Conservation (phyloP, 2,797 vertebrate genomes). For the Megalops cyprinoides region DNA sequence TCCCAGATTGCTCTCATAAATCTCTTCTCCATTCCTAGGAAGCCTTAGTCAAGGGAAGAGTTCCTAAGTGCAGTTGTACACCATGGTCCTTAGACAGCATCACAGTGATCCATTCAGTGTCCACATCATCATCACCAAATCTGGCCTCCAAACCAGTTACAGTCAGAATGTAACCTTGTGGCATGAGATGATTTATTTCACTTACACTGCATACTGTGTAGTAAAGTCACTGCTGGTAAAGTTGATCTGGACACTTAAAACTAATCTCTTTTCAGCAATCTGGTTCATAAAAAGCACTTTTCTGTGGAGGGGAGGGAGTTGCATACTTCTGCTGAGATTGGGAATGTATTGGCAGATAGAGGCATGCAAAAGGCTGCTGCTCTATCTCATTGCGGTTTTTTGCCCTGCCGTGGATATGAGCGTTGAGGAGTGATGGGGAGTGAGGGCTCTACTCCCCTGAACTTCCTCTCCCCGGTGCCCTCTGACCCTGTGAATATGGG, state of each 20-base stretch:
- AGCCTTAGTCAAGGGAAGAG: conserved; percentile 32
- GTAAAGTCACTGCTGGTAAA: neutral
- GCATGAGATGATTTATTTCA: neutral
- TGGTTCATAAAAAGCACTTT: neutral
- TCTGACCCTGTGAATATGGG: conserved; percentile 30
- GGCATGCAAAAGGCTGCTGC: neutral
- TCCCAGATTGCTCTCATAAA: conserved; percentile 26
- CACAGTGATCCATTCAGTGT: neutral
- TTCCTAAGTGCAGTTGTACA: conserved; percentile 33
- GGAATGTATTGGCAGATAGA: conserved; percentile 3
- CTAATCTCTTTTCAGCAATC: no score
- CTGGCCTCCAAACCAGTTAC: neutral
- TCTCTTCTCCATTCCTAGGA: conserved; percentile 32
- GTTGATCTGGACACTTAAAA: no score
- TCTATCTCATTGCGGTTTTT: conserved; percentile 14
- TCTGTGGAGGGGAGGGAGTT: neutral
- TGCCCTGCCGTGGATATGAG: neutral
- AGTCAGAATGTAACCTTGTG: conserved; percentile 19
- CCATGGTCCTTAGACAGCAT: conserved; percentile 14
- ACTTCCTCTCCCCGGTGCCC: conserved; percentile 52
- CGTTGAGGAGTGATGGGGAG: conserved; percentile 41
- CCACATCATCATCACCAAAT: neutral
- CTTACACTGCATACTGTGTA: neutral
- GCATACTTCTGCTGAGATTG: neutral
- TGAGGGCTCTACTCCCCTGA: conserved; percentile 28